Base-by-base conservation (phyloP, 1,140 invertebrate genomes). In the Lordiphosa mommai region DNA sequence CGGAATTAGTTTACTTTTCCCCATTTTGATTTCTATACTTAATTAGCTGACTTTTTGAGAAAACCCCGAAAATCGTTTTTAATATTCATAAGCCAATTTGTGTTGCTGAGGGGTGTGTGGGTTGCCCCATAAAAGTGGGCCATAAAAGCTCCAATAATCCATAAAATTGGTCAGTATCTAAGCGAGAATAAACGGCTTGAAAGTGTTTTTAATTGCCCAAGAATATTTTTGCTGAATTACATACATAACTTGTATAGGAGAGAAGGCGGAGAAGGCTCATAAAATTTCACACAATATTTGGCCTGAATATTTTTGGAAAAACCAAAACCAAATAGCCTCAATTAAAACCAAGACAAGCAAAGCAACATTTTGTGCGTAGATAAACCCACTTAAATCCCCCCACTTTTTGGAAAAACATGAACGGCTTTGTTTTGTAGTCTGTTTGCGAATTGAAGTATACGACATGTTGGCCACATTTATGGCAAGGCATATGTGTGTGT, bases 131-230 rank as follows among this genome's bases (percentile, higher is more conserved):
- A 53, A 70, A 60, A 65, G 14, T 40, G 12, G 53, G 68, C 43
- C 36, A 79, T 69, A 69, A 72, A 79, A 79, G 58, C 65, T 51
- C 64, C 63, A 79, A 79, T 72, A 72, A 47, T 17, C 61, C 41
- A 44, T 37, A 77, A 65, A 74, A 60, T 59, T 57, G 58, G 51
- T 52, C 37, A 59, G 66, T 34, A 32, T 29, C 34, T 16, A 12
- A 48, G 55, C 51, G 48, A 57, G 34, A 63, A 58, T 61, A 65
- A 70, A 58, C 37, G 61, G 46, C 52, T 74, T 29, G 53, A 48
- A 64, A 77, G 38, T 58, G 68, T 44, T 80, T 73, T 80, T 80
- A 79, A 79, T 79, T 79, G 74, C 61, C 61, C 50, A 55, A 53
- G 52, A 61, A 70, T 60, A 70, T 57, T 61, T 66, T 32, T 49